phyloP scores from a whole-genome alignment of 2,888 invertebrate genomes.

The Tolmerus cingulatus region DNA sequence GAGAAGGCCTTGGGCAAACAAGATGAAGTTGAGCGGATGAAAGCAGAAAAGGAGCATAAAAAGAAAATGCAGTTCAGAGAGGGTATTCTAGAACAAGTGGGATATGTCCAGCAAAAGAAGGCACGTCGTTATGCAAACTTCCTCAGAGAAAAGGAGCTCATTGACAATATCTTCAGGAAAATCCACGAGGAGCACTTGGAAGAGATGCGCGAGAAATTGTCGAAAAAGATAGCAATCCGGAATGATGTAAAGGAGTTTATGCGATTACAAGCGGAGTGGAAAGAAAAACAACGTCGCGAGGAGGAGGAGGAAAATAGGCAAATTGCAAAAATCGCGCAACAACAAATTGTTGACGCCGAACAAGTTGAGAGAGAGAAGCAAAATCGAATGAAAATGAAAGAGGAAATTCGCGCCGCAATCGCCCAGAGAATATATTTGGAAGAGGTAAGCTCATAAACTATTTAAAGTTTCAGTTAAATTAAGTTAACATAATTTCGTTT shows the following conservation, averaged over 20 bases:
- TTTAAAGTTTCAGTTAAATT: too few relatives aligned
- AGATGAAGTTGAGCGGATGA: constrained; percentile 53
- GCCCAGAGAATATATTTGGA: too few relatives aligned
- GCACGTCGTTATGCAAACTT: constrained; percentile 64
- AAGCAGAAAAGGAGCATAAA: constrained; percentile 53
- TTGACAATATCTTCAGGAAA: constrained; percentile 65
- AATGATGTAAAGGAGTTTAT: constrained; percentile 64
- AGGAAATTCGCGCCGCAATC: constrained; percentile 50
- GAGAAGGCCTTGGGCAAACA: constrained; percentile 55
- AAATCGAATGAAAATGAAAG: constrained; percentile 24
- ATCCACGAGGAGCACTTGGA: constrained; percentile 65
- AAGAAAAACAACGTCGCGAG: constrained; percentile 56
- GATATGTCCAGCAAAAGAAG: constrained; percentile 60
- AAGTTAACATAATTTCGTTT: too few relatives aligned
- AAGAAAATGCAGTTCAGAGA: constrained; percentile 61
- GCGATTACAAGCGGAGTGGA: constrained; percentile 60
- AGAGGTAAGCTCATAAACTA: too few relatives aligned
- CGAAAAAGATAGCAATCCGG: constrained; percentile 60
- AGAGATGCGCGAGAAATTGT: constrained; percentile 60
- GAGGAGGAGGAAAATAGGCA: constrained; percentile 63
- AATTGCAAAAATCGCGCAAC: constrained; percentile 59
- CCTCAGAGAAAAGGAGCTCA: constrained; percentile 64
- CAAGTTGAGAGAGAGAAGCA: constrained; percentile 56
- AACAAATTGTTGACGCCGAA: constrained; percentile 52
- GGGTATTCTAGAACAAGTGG: constrained; percentile 65